A percentile compares a stretch with the other conserved stretches of the same genome.
These are phyloP conservation scores for Vannuccia rotundouncinata DNA, from an alignment of 2,888 invertebrate species.

Conservation along the genomic window DNA sequence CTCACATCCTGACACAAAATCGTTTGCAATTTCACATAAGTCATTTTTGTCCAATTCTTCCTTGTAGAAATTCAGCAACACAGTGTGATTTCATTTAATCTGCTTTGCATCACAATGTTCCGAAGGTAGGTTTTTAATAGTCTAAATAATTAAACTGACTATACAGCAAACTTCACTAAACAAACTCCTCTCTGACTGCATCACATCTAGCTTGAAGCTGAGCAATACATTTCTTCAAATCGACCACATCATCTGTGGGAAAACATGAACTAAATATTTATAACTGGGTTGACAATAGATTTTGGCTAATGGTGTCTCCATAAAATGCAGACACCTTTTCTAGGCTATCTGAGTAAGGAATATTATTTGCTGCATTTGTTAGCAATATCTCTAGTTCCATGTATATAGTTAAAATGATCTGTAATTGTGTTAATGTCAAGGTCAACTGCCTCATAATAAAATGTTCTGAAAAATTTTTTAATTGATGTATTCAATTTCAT, in stretches of 20 bases:
- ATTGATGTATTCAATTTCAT: conserved; percentile 18
- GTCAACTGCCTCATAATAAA: conserved; percentile 18
- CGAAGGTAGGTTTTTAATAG: not conserved
- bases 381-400: conserved; percentile 20
- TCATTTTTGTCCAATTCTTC: not conserved
- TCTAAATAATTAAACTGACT: conserved; percentile 14
- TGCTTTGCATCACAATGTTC: not conserved
- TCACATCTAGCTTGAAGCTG: conserved; percentile 18
- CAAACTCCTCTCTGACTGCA: conserved; percentile 10
- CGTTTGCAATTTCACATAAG: not conserved
- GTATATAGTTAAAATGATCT: conserved; percentile 12
- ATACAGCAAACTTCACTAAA: conserved; percentile 24
- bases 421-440: not conserved
- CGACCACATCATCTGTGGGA: conserved; percentile 20
- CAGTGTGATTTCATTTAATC: not conserved
- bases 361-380: conserved; percentile 22
- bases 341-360: conserved; percentile 23
- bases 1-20: not conserved
- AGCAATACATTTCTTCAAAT: conserved; percentile 20
- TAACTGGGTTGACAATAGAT: conserved; percentile 23
- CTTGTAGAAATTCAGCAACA: not conserved
- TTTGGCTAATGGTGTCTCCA: conserved; percentile 3
- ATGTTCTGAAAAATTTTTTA: not conserved
- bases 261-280: conserved; percentile 17
- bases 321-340: conserved; percentile 26